phyloP scores from a whole-genome alignment of 30 jellyfish, hydroid and myxozoan genomes.

The Hydractinia echinata region DNA sequence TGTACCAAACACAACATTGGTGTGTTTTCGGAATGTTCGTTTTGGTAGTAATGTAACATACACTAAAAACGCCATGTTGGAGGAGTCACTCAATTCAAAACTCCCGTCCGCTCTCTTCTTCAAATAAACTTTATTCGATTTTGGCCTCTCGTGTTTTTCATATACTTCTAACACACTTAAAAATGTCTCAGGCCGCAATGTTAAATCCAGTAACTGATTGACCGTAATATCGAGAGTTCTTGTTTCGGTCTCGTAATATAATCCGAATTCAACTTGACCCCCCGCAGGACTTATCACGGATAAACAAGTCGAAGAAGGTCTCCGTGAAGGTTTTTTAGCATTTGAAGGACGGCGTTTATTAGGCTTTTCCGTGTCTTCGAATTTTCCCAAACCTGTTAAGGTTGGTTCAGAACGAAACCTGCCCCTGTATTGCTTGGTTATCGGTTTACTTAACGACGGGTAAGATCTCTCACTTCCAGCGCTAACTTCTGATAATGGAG shows the following conservation, averaged over 20 bases:
- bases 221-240: slow-evolving; percentile 27
- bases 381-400: neutral
- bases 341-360: neutral
- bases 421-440: neutral
- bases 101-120: slow-evolving; percentile 26
- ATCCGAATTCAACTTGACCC: slow-evolving; percentile 55
- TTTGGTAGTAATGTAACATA: slow-evolving; percentile 51
- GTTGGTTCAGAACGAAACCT: slow-evolving; percentile 29
- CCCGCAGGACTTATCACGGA: slow-evolving; percentile 37
- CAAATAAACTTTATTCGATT: slow-evolving; percentile 26
- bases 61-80: slow-evolving; percentile 40
- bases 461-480: neutral
- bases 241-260: slow-evolving; percentile 25
- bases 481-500: neutral
- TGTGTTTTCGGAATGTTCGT: slow-evolving; percentile 32
- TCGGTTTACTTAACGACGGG: neutral
- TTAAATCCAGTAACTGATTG: slow-evolving; percentile 34
- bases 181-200: slow-evolving; percentile 48
- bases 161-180: slow-evolving; percentile 21
- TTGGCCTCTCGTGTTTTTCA: slow-evolving; percentile 27
- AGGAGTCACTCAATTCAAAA: slow-evolving; percentile 33
- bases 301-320: neutral
- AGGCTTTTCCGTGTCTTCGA: neutral
- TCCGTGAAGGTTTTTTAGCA: neutral
- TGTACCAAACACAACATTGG: slow-evolving; percentile 42